Evolutionary conservation across 2,888 invertebrate genomes (phyloP).

Genomic region (Monopis laevigella): DNA sequence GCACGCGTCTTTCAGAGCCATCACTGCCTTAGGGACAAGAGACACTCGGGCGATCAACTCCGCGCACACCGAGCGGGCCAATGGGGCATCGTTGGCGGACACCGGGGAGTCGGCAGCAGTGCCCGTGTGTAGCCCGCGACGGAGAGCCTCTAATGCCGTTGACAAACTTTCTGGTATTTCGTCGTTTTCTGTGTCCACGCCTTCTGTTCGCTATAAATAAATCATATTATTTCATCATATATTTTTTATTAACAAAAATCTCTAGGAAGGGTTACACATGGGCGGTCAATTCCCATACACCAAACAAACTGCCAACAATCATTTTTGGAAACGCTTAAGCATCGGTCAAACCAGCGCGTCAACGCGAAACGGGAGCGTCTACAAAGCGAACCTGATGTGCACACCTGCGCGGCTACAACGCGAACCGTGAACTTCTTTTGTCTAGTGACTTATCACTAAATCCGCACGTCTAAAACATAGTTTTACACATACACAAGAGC

Average conservation of each 20-base stretch:
- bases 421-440: not conserved
- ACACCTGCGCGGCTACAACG: not conserved
- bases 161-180: conserved; percentile 46
- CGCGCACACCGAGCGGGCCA: conserved; percentile 31
- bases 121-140: conserved; percentile 32
- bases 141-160: conserved; percentile 41
- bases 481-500: too few relatives aligned
- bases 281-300: too few relatives aligned
- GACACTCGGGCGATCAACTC: conserved; percentile 48
- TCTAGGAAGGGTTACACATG: too few relatives aligned
- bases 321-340: too few relatives aligned
- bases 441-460: too few relatives aligned
- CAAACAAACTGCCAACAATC: too few relatives aligned
- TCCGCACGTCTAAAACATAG: too few relatives aligned
- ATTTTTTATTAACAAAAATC: not conserved
- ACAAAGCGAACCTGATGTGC: not conserved
- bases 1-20: conserved; percentile 74
- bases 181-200: conserved; percentile 45
- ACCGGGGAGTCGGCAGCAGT: conserved; percentile 16
- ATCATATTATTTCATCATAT: not conserved
- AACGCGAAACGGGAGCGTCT: not conserved
- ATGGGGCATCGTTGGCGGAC: conserved; percentile 28
- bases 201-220: conserved; percentile 41
- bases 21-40: conserved; percentile 36
- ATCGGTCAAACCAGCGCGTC: too few relatives aligned